Percentiles rank a stretch among this genome's conserved stretches.
Conservation (phyloP, 2,797 vertebrate genomes). For the Chaunax sp. region DNA sequence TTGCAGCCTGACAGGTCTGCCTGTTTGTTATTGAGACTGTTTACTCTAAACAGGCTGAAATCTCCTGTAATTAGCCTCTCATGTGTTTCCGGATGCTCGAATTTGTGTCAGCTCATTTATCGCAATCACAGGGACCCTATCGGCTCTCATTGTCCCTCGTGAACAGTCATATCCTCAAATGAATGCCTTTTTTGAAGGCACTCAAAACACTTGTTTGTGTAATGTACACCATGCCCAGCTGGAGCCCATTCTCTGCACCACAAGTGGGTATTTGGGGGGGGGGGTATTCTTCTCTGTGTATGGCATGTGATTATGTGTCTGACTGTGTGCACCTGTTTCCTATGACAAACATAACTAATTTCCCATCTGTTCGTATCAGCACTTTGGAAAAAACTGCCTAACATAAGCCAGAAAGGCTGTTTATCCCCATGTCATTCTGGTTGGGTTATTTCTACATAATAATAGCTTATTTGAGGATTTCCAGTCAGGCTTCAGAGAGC, state of each 20-base stretch:
- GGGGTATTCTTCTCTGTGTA: slow-evolving; percentile 56
- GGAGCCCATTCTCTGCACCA: slow-evolving; percentile 68
- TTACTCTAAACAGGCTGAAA: slow-evolving; percentile 35
- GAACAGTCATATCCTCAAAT: slow-evolving; percentile 75
- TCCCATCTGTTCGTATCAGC: slow-evolving; percentile 57
- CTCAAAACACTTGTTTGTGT: slow-evolving; percentile 68
- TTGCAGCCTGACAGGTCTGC: neutral
- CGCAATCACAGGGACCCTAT: slow-evolving; percentile 62
- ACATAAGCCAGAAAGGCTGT: slow-evolving; percentile 47
- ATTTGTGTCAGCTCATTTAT: slow-evolving; percentile 72
- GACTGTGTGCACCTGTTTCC: slow-evolving; percentile 80
- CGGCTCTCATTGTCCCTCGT: slow-evolving; percentile 60
- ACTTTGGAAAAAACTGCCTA: slow-evolving; percentile 43
- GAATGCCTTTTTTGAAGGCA: slow-evolving; percentile 54
- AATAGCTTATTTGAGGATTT: too few species aligned
- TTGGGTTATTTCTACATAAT: too few species aligned
- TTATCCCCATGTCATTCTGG: slow-evolving; percentile 56
- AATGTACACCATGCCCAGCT: slow-evolving; percentile 67
- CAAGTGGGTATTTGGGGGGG: slow-evolving; percentile 49
- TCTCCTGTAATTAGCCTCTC: slow-evolving; percentile 67
- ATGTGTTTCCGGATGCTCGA: slow-evolving; percentile 59
- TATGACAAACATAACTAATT: slow-evolving; percentile 69
- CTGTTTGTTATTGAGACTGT: slow-evolving; percentile 23
- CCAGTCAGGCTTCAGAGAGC: too few species aligned
- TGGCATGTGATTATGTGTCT: slow-evolving; percentile 64